phyloP scores from a whole-genome alignment of 2,888 invertebrate species.

The Nysson spinosus region DNA sequence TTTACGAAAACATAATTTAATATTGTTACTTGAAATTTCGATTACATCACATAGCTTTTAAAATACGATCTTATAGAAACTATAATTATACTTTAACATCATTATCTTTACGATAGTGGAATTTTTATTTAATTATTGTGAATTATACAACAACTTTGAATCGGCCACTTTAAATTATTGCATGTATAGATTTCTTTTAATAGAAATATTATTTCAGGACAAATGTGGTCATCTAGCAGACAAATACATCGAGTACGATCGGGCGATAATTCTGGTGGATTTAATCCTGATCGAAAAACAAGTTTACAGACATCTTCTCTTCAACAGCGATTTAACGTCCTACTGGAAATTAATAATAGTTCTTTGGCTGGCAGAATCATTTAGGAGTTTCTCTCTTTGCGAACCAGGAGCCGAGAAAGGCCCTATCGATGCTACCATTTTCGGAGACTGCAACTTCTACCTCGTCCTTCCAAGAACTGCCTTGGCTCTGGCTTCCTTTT shows the following conservation, averaged over 20 bases:
- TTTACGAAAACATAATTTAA: too few species aligned
- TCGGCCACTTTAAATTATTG: too few species aligned
- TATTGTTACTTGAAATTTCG: too few species aligned
- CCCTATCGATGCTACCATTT: conserved; percentile 20
- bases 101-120: too few species aligned
- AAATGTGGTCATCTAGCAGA: conserved; percentile 88
- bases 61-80: too few species aligned
- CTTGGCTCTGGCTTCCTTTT: conserved; percentile 65
- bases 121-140: too few species aligned
- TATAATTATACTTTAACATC: too few species aligned
- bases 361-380: conserved; percentile 88
- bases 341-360: conserved; percentile 90
- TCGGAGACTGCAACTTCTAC: conserved; percentile 69
- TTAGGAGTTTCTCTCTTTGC: conserved; percentile 81
- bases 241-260: conserved; percentile 94
- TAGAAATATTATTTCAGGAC: conserved; percentile 79
- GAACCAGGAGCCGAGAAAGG: conserved; percentile 10
- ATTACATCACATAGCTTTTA: too few species aligned
- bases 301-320: conserved; percentile 91
- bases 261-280: conserved; percentile 92
- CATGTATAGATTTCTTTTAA: too few species aligned
- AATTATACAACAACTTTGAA: too few species aligned
- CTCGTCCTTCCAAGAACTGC: conserved; percentile 67
- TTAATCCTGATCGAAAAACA: conserved; percentile 87
- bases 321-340: conserved; percentile 87